Percentiles rank a stretch among this genome's conserved stretches.
Conservation (phyloP, 2,888 invertebrate species). For the Antheraea assamensis region DNA sequence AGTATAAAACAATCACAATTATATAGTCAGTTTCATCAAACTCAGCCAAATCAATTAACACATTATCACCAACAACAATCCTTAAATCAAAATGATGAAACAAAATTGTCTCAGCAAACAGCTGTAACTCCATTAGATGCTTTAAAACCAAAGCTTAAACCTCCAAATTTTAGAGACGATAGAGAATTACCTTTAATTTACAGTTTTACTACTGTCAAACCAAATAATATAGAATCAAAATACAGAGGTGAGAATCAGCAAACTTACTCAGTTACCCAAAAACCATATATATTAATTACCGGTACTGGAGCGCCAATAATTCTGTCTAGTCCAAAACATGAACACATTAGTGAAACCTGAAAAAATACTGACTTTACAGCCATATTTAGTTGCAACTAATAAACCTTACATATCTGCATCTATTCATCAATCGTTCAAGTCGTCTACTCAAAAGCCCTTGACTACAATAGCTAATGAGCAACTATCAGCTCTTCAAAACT, state of each 20-base stretch:
- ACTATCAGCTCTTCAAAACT: conserved; percentile 62
- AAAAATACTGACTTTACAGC: conserved; percentile 49
- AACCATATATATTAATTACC: conserved; percentile 55
- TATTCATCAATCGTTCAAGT: conserved; percentile 47
- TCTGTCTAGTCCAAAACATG: conserved; percentile 58
- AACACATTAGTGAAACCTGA: conserved; percentile 53
- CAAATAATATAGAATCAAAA: conserved; percentile 31
- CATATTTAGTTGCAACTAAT: conserved; percentile 46
- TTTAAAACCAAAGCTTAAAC: conserved; percentile 60
- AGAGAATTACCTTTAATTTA: conserved; percentile 70
- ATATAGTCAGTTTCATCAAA: conserved; percentile 47
- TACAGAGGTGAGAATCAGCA: conserved; percentile 47
- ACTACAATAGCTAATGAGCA: conserved; percentile 66
- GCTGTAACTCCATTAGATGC: conserved; percentile 48
- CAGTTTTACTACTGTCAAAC: conserved; percentile 57
- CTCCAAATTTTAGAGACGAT: conserved; percentile 75
- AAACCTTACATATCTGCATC: conserved; percentile 58
- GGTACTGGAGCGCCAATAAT: conserved; percentile 54
- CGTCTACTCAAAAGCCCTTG: conserved; percentile 62
- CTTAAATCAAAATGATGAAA: conserved; percentile 36
- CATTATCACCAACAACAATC: conserved; percentile 36
- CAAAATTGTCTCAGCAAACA: conserved; percentile 41
- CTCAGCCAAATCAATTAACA: conserved; percentile 35
- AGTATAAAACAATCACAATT: conserved; percentile 35
- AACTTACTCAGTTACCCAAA: conserved; percentile 52